Conservation (phyloP, 64 coral and sea anemone genomes). For the Platygyra sinensis region DNA sequence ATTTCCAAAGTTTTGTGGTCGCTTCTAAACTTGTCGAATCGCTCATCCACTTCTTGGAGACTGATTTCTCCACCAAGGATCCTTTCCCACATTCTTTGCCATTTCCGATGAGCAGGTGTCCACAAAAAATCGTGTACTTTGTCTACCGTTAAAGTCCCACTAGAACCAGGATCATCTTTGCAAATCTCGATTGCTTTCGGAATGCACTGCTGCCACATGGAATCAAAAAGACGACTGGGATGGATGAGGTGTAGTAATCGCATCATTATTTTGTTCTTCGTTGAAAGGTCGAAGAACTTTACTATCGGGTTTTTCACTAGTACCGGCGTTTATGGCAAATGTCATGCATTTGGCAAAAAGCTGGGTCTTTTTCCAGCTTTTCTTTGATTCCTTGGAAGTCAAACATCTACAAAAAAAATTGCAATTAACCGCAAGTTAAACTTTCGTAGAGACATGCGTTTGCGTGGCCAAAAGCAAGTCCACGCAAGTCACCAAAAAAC, state of each 20-base stretch:
- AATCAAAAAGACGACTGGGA: constrained; percentile 19
- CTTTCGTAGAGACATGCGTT: neutral
- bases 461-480: no score
- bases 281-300: constrained; percentile 44
- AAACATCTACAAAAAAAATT: constrained; percentile 38
- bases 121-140: constrained; percentile 53
- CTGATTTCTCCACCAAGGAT: constrained; percentile 59
- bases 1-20: neutral
- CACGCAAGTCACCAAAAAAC: no score
- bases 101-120: constrained; percentile 16
- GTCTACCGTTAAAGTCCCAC: constrained; percentile 31
- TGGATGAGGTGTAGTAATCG: neutral
- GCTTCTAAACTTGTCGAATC: constrained; percentile 37
- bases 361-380: neutral
- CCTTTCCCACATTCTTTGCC: constrained; percentile 11
- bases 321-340: neutral
- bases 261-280: constrained; percentile 35
- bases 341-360: neutral
- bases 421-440: no score
- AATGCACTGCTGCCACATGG: constrained; percentile 44
- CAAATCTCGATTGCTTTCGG: constrained; percentile 17
- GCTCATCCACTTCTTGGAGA: constrained; percentile 39
- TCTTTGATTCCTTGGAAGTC: constrained; percentile 19
- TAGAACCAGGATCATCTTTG: constrained; percentile 1
- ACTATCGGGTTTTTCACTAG: neutral